Conservation (phyloP, 1,140 invertebrate species). For the Drosophila kikkawai region DNA sequence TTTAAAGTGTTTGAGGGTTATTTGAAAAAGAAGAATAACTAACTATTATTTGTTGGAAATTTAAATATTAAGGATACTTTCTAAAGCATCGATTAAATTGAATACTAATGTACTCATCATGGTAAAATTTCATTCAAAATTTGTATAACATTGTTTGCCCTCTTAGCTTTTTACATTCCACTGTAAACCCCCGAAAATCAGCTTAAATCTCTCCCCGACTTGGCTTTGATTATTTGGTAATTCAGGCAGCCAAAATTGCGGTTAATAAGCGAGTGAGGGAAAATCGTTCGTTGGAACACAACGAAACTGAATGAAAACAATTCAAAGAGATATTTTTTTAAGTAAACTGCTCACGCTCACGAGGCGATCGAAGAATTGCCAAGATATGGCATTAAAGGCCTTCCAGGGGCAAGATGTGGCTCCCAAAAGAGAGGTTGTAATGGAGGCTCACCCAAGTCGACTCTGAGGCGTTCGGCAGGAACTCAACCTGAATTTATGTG, state of each 20-base stretch:
- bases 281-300: constrained; percentile 5
- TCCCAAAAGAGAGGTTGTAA: constrained; percentile 16
- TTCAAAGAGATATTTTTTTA: constrained; percentile 50
- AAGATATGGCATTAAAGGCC: constrained; percentile 9
- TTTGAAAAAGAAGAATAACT: neutral
- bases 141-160: neutral
- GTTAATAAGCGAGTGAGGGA: constrained; percentile 36
- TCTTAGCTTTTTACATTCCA: no score
- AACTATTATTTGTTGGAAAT: no score
- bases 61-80: neutral
- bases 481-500: constrained; percentile 73
- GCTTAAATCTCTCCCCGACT: constrained; percentile 31
- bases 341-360: constrained; percentile 71
- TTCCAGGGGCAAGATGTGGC: neutral
- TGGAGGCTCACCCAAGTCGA: constrained; percentile 68
- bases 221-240: constrained; percentile 43
- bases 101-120: no score
- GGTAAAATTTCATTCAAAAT: neutral
- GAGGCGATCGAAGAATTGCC: constrained; percentile 30
- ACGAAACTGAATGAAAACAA: constrained; percentile 31
- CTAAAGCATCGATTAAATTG: no score
- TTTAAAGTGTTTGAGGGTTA: constrained; percentile 9
- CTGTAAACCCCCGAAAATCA: constrained; percentile 1
- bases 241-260: constrained; percentile 50
- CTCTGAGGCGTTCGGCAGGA: constrained; percentile 47